These are phyloP conservation scores for Volucella inflata DNA, from an alignment of 2,888 invertebrate genomes.

Conservation along the genomic window DNA sequence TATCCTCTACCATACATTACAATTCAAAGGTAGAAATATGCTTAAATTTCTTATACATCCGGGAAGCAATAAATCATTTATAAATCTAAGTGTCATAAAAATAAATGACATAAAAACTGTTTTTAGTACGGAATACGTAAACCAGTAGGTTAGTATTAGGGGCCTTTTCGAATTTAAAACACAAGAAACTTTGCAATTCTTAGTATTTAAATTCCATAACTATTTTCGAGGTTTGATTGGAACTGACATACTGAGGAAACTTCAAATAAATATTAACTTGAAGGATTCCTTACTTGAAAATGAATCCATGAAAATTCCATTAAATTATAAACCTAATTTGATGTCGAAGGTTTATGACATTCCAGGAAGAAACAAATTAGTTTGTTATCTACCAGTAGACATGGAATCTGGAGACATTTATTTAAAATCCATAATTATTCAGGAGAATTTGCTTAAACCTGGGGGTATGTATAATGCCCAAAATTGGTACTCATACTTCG, in stretches of 20 bases:
- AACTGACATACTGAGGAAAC: no score
- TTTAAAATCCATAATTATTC: slow-evolving; percentile 9
- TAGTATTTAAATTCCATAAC: slow-evolving; percentile 29
- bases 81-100: background rate
- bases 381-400: slow-evolving; percentile 48
- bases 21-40: slow-evolving; percentile 2
- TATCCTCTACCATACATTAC: slow-evolving; percentile 24
- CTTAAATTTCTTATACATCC: background rate
- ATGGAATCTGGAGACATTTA: slow-evolving; percentile 37
- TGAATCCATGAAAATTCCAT: slow-evolving; percentile 21
- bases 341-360: slow-evolving; percentile 38
- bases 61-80: no score
- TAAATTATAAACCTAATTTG: slow-evolving; percentile 41
- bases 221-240: no score
- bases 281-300: slow-evolving; percentile 31
- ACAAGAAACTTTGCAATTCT: background rate
- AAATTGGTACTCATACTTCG: slow-evolving; percentile 46
- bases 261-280: slow-evolving; percentile 6
- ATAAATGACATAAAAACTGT: no score
- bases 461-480: slow-evolving; percentile 47
- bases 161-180: slow-evolving; percentile 31
- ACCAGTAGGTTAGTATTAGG: slow-evolving; percentile 7
- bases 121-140: background rate
- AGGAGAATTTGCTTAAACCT: slow-evolving; percentile 17
- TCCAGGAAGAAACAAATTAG: slow-evolving; percentile 18